Evolutionary conservation across 2,888 invertebrate genomes (phyloP).

Genomic region (Caenorhabditis plicata): DNA sequence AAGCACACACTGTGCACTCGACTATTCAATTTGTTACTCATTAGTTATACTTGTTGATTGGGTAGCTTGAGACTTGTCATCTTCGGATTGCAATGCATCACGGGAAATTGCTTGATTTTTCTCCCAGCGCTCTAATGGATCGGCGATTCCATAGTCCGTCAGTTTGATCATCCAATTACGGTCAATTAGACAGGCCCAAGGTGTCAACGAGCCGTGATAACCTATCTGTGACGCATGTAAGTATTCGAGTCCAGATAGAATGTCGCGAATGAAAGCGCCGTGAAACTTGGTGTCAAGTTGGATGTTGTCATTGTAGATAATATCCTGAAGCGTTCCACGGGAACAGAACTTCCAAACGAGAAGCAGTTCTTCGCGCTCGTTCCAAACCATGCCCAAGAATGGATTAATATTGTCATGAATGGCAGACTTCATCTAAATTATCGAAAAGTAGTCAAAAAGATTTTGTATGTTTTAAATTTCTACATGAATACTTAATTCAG

Average conservation of each 20-base stretch:
- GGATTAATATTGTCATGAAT: slow-evolving; percentile 95
- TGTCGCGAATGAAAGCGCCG: slow-evolving; percentile 50
- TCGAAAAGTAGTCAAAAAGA: too few species aligned
- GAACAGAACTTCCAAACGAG: slow-evolving; percentile 64
- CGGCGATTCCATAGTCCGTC: slow-evolving; percentile 56
- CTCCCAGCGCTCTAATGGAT: slow-evolving; percentile 62
- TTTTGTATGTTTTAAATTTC: not conserved
- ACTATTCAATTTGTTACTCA: too few species aligned
- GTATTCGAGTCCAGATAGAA: slow-evolving; percentile 51
- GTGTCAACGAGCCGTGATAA: slow-evolving; percentile 50
- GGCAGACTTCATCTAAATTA: slow-evolving; percentile 79
- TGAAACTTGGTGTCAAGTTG: slow-evolving; percentile 47
- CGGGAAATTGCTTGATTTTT: slow-evolving; percentile 53
- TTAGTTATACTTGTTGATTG: slow-evolving; percentile 59
- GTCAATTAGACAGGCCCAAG: slow-evolving; percentile 52
- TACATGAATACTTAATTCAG: too few species aligned
- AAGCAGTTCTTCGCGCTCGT: slow-evolving; percentile 61
- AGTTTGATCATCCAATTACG: slow-evolving; percentile 54
- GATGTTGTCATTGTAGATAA: slow-evolving; percentile 49
- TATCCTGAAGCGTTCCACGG: slow-evolving; percentile 45
- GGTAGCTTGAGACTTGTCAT: slow-evolving; percentile 58
- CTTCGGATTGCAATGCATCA: slow-evolving; percentile 43
- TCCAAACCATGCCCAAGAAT: slow-evolving; percentile 78
- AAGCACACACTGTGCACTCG: too few species aligned
- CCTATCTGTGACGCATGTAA: slow-evolving; percentile 48